Base-by-base conservation (phyloP, 2,888 invertebrate genomes). In the Perizoma affinitatum region DNA sequence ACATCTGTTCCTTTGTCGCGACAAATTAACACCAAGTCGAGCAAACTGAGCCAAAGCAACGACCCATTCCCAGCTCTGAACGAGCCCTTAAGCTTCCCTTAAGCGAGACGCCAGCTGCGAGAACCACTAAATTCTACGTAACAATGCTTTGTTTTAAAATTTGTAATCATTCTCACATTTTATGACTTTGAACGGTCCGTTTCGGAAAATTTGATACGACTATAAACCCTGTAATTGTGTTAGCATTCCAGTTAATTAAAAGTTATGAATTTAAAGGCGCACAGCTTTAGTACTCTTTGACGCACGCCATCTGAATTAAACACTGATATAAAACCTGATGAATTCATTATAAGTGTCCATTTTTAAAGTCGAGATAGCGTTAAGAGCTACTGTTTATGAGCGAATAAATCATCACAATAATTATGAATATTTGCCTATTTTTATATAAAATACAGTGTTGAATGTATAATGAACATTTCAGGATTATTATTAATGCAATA, bases 141-240 rank as follows among this genome's bases (percentile, higher is more conserved):
- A 88, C 88, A 88, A 86, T 85, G 86, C 88, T 88, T 87, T 87
- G 88, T 90, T 90, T 90, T 90, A 91, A 89, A 90, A 89, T 90
- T 91, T 89, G 90, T 89, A 90, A 91, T 90, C 88, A 90, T 90
- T 92, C 90, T 87, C 88, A 90, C 90, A 91, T 88, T 92, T 92
- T 91, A 92, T 87, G 90, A 89, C 83, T 82, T 81, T 80, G 86
- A 87, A 88, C 85, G 86, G 89, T 87, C 90, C 90, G 88, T 90
- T 90, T 88, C 86, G 83, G 88, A 88, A 88, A 89, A 90, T 91
- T 90, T 90, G 90, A 91, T 90, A 88, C 88, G 84, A 86, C 90
- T 84, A 88, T 91, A 90, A 91, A 89, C 80, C 83, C 87, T 87
- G 87, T 90, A 87, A 91, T 90, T 90, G 87, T 88, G 88, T 88